Base-by-base conservation (phyloP, 2,113 vertebrate species). In the Anseranas semipalmata region DNA sequence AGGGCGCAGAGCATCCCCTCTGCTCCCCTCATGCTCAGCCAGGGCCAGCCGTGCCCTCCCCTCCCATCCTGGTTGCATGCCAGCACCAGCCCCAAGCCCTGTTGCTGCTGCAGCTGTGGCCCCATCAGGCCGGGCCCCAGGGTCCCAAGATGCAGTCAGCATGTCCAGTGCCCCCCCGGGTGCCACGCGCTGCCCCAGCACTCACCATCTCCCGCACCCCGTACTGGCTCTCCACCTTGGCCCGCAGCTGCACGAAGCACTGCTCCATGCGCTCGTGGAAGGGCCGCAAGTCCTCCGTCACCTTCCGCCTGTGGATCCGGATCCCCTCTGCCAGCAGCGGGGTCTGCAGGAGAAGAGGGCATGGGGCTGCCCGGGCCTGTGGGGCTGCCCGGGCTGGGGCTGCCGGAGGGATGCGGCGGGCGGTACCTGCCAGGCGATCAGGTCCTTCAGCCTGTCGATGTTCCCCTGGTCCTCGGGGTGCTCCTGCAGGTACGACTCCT, bases 231-330 rank as follows among this genome's bases (percentile, higher is more conserved):
- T 97, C 94, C 91, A 97, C 97, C 72, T 97, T 97, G 50, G 89
- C 75, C 15, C 78, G 73, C 76, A 97, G 94, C 85, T 97, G 97
- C 84, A 43, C 4, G 0, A 97, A 97, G 74, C 97, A 97, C 86
- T 96, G 93, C 95, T 97, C 97, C 97, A 97, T 96, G 68, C 97
- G 97, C 52, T 97, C 94, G 0, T 97, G 97, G 95, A 97, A 97
- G 25, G 97, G 97, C 30, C 95, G 35, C 87, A 97, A 95, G 43
- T 96, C 97, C 37, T 97, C 97, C 0, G 92, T 88, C 94, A 97
- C 97, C 91, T 97, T 97, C 80, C 63, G 88, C 48, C 93, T 48
- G 0, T 97, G 97, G 74, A 97, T 90, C 58, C 68, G 78, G 59
- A 97, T 96, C 14, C 97, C 97, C 41, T 97, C 97, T 2, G 96